A percentile compares a stretch with the other conserved stretches of the same genome.
These are phyloP conservation scores for Sebastes iracundus DNA, from an alignment of 2,797 vertebrate genomes.

Conservation along the genomic window DNA sequence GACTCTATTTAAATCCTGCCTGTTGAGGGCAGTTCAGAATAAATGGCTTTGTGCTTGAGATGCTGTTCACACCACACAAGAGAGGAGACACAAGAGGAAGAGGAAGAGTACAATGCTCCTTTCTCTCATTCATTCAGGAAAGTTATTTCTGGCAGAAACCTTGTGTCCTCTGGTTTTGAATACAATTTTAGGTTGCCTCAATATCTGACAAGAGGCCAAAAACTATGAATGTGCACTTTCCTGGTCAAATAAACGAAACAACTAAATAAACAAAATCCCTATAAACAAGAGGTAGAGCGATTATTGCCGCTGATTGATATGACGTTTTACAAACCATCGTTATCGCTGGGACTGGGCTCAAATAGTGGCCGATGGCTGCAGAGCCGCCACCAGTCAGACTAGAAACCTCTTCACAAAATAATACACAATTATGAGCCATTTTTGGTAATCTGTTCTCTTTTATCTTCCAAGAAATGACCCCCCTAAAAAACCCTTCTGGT, in stretches of 20 bases:
- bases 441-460: not conserved
- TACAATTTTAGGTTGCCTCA: not conserved
- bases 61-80: not conserved
- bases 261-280: not conserved
- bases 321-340: not conserved
- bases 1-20: not conserved
- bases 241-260: not conserved
- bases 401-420: not conserved
- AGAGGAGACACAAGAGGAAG: not conserved
- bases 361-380: not conserved
- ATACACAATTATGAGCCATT: not conserved
- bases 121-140: not conserved
- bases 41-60: conserved; percentile 13
- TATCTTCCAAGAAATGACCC: not conserved
- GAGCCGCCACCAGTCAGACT: not conserved
- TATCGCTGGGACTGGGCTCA: not conserved
- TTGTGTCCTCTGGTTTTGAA: not conserved
- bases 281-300: not conserved
- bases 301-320: too few species aligned
- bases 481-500: not conserved
- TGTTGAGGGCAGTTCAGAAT: conserved; percentile 6
- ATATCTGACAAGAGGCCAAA: not conserved
- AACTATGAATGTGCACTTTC: not conserved
- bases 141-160: not conserved
- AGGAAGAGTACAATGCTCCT: not conserved